These are phyloP conservation scores for Nematopogon swammerdamellus DNA, from an alignment of 2,888 invertebrate genomes.

Conservation along the genomic window DNA sequence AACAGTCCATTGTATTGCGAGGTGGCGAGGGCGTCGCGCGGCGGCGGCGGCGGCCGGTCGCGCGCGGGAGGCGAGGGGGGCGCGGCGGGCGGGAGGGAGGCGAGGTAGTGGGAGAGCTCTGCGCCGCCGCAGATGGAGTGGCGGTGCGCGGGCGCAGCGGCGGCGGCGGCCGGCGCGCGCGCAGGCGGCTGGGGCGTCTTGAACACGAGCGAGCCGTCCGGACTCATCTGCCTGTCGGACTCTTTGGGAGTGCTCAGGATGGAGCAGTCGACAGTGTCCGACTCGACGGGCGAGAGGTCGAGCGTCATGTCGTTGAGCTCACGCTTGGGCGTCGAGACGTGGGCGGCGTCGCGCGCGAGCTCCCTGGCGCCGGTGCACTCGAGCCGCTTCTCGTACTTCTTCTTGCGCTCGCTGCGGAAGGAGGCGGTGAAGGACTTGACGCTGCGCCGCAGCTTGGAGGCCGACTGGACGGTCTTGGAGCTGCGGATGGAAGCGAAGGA, in stretches of 20 bases:
- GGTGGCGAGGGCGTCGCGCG: slow-evolving; percentile 46
- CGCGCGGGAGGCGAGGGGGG: slow-evolving; percentile 25
- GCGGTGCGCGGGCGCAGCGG: slow-evolving; percentile 20
- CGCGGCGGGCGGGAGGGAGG: slow-evolving; percentile 15
- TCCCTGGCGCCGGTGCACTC: slow-evolving; percentile 40
- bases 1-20: slow-evolving; percentile 53
- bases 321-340: slow-evolving; percentile 37
- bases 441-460: slow-evolving; percentile 44
- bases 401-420: slow-evolving; percentile 48
- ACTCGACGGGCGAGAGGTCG: slow-evolving; percentile 45
- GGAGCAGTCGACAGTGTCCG: slow-evolving; percentile 44
- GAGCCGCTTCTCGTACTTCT: slow-evolving; percentile 47
- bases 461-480: slow-evolving; percentile 45
- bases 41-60: slow-evolving; percentile 37
- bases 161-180: background rate
- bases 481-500: slow-evolving; percentile 43
- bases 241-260: slow-evolving; percentile 19
- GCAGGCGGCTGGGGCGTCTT: slow-evolving; percentile 32
- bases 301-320: slow-evolving; percentile 37
- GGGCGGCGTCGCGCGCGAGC: slow-evolving; percentile 22
- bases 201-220: slow-evolving; percentile 38
- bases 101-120: slow-evolving; percentile 16
- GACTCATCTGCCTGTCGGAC: slow-evolving; percentile 25
- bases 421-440: slow-evolving; percentile 53
- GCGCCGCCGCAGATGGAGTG: slow-evolving; percentile 35